Evolutionary conservation across 2,113 vertebrate genomes (phyloP).

Genomic region (Riparia riparia): DNA sequence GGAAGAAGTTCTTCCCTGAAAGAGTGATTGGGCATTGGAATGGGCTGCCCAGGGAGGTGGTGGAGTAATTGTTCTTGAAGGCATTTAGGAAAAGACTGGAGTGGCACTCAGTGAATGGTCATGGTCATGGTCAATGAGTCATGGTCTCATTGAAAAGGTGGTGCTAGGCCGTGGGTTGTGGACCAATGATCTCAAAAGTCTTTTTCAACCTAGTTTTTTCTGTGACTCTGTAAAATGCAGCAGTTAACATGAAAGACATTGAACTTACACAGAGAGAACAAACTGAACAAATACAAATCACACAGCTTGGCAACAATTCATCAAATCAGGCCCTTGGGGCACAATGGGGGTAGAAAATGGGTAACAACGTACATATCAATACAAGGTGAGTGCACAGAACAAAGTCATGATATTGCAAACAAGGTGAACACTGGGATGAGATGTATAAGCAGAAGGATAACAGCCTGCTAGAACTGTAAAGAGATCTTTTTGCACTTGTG

Average conservation of each 20-base stretch:
- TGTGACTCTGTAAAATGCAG: neutral
- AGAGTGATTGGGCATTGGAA: neutral
- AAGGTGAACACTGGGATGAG: neutral
- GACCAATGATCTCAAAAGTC: neutral
- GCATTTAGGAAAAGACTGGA: neutral
- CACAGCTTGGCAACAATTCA: neutral
- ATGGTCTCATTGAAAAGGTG: accelerated
- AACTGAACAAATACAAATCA: neutral
- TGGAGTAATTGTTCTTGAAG: accelerated
- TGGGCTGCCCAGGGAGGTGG: neutral
- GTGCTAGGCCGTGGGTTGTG: neutral
- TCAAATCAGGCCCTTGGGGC: neutral
- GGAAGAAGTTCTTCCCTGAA: neutral
- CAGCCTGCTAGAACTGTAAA: neutral
- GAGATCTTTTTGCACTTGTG: neutral
- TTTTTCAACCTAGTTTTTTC: neutral
- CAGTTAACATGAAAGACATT: neutral
- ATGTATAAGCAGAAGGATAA: neutral
- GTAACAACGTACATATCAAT: neutral
- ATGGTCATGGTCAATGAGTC: too few species aligned
- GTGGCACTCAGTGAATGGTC: neutral
- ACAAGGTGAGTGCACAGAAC: neutral
- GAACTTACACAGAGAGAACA: neutral
- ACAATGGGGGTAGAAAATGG: neutral
- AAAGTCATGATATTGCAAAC: neutral